Evolutionary conservation across 2,797 vertebrate genomes (phyloP).

Genomic region (Sorex maritimensis): DNA sequence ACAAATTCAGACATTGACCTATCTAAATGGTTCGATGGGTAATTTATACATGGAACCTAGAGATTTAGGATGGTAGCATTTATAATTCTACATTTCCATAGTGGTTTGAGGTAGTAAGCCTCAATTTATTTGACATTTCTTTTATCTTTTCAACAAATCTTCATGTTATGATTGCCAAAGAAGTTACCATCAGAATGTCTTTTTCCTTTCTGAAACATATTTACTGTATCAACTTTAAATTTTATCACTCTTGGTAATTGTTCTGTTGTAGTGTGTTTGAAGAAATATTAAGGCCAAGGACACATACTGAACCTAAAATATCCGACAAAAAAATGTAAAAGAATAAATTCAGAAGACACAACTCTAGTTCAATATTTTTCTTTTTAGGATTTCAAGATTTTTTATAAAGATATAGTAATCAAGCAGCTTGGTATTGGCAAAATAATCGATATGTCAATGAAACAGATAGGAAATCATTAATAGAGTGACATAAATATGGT

Average conservation of each 20-base stretch:
- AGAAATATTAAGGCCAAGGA: conserved; percentile 47
- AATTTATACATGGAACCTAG: neutral
- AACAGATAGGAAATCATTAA: conserved; percentile 1
- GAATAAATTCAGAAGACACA: neutral
- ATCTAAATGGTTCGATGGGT: conserved; percentile 3
- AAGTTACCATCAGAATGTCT: neutral
- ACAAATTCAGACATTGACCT: conserved; percentile 27
- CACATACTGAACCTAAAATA: neutral
- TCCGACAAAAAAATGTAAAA: conserved; percentile 9
- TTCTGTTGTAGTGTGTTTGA: conserved; percentile 7
- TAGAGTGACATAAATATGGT: neutral
- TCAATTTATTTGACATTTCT: neutral
- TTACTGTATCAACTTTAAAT: conserved; percentile 51
- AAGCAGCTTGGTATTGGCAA: neutral
- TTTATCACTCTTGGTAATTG: neutral
- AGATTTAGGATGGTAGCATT: neutral
- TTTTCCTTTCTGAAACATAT: conserved; percentile 41
- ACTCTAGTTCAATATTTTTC: neutral
- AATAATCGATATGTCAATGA: neutral
- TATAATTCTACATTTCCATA: conserved; percentile 11
- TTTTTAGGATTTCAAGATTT: too few relatives aligned
- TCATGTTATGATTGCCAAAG: neutral
- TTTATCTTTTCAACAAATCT: neutral
- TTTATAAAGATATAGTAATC: neutral
- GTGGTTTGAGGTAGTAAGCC: conserved; percentile 8